A percentile compares a stretch with the other conserved stretches of the same genome.
phyloP scores from a whole-genome alignment of 2,113 vertebrate species.

The Marcusenius ussheri region DNA sequence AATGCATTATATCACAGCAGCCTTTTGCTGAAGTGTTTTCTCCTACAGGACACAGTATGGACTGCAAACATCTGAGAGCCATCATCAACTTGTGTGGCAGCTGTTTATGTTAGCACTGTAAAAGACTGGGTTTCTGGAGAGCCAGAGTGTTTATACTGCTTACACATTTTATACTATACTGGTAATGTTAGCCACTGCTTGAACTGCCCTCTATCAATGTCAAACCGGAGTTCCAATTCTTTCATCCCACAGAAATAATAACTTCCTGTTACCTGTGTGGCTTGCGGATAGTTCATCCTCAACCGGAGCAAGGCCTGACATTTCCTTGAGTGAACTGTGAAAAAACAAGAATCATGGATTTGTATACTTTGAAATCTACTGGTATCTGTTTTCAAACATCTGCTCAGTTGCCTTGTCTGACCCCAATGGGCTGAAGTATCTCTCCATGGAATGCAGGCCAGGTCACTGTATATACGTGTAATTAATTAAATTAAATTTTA shows the following conservation, averaged over 20 bases:
- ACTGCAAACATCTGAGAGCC: neutral
- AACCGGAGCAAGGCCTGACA: conserved; percentile 60
- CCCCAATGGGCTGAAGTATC: neutral
- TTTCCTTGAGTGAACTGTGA: conserved; percentile 31
- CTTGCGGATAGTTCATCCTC: conserved; percentile 74
- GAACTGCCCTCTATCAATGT: neutral
- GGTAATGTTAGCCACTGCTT: neutral
- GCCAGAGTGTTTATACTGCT: neutral
- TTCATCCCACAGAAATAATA: neutral
- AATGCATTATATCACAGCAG: neutral
- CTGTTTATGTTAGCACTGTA: neutral
- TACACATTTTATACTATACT: neutral
- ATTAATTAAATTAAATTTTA: neutral
- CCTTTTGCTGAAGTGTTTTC: neutral
- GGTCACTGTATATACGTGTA: neutral
- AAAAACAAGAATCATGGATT: neutral
- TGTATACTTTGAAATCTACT: neutral
- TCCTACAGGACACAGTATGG: neutral
- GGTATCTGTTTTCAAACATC: neutral
- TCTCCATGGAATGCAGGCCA: neutral
- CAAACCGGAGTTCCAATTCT: neutral
- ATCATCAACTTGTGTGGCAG: neutral
- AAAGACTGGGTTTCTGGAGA: too few species aligned
- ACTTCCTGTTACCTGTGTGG: conserved; percentile 74
- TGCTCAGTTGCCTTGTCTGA: neutral